Evolutionary conservation across 2,888 invertebrate genomes (phyloP).

Genomic region (Agonopterix arenella): DNA sequence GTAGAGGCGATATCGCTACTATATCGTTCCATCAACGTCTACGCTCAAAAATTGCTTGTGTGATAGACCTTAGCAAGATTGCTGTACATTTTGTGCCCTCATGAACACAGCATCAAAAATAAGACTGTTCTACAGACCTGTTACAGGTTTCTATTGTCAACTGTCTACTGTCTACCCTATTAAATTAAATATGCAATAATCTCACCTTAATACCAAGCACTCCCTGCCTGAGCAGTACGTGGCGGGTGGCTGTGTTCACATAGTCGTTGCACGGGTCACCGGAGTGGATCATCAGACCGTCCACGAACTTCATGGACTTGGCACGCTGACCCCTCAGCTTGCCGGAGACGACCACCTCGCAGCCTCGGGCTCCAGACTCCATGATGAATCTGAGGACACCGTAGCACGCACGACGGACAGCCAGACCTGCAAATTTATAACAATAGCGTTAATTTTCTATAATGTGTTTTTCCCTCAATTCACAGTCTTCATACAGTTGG

Average conservation of each 20-base stretch:
- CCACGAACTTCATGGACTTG: constrained; percentile 99
- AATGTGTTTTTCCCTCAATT: no score
- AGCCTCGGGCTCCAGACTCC: constrained; percentile 98
- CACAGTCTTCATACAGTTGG: no score
- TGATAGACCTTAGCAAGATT: no score
- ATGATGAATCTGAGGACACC: constrained; percentile 99
- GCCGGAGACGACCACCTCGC: constrained; percentile 99
- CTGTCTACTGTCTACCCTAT: not conserved
- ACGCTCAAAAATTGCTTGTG: no score
- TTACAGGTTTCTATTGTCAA: not conserved
- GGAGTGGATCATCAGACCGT: constrained; percentile 99
- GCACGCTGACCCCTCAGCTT: constrained; percentile 99
- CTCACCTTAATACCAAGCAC: constrained; percentile 86
- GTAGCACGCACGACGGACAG: constrained; percentile 94
- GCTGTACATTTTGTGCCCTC: no score
- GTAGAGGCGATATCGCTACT: no score
- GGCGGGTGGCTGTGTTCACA: constrained; percentile 98
- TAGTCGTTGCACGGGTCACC: constrained; percentile 99
- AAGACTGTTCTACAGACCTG: no score
- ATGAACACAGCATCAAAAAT: no score
- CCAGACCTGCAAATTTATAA: constrained; percentile 64
- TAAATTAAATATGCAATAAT: not conserved
- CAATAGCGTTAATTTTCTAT: no score
- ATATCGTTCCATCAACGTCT: no score
- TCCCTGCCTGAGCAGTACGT: constrained; percentile 96